Percentiles rank a stretch among this genome's conserved stretches.
Conservation (phyloP, 2,888 invertebrate genomes). For the Leucozona laternaria region DNA sequence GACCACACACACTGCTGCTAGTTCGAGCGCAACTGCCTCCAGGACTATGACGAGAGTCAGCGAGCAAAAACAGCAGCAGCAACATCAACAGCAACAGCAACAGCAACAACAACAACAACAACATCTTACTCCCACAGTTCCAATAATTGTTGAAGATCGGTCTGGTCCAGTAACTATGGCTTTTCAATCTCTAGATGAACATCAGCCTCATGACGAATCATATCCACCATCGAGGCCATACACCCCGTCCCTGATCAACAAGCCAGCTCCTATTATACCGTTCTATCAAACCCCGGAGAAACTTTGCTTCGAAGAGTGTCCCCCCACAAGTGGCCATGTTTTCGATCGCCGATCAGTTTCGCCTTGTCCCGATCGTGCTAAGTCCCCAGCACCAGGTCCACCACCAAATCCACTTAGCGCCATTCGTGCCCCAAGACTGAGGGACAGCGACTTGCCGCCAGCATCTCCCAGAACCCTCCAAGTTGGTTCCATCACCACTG, state of each 20-base stretch:
- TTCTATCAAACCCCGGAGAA: slow-evolving; percentile 89
- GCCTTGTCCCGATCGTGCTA: slow-evolving; percentile 87
- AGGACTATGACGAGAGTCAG: slow-evolving; percentile 75
- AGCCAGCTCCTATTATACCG: slow-evolving; percentile 90
- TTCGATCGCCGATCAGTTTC: slow-evolving; percentile 88
- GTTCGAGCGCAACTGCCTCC: slow-evolving; percentile 71
- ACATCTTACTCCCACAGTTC: slow-evolving; percentile 78
- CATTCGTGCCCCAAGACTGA: slow-evolving; percentile 87
- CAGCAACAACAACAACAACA: slow-evolving; percentile 64
- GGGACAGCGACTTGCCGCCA: slow-evolving; percentile 83
- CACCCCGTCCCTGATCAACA: slow-evolving; percentile 89
- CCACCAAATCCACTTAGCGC: slow-evolving; percentile 87
- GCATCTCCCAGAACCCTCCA: slow-evolving; percentile 79
- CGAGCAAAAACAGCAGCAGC: slow-evolving; percentile 71
- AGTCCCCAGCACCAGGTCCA: slow-evolving; percentile 89
- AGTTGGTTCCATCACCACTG: slow-evolving; percentile 83
- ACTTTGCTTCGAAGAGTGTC: slow-evolving; percentile 88
- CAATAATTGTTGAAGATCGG: slow-evolving; percentile 83
- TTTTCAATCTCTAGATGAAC: slow-evolving; percentile 88
- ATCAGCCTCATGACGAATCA: slow-evolving; percentile 82
- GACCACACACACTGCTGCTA: slow-evolving; percentile 68
- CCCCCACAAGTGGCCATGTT: slow-evolving; percentile 86
- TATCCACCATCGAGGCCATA: slow-evolving; percentile 84
- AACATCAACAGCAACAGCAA: slow-evolving; percentile 69
- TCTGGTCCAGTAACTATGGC: slow-evolving; percentile 86